These are phyloP conservation scores for Dendropsophus ebraccatus DNA, from an alignment of 2,113 vertebrate genomes.

Conservation along the genomic window DNA sequence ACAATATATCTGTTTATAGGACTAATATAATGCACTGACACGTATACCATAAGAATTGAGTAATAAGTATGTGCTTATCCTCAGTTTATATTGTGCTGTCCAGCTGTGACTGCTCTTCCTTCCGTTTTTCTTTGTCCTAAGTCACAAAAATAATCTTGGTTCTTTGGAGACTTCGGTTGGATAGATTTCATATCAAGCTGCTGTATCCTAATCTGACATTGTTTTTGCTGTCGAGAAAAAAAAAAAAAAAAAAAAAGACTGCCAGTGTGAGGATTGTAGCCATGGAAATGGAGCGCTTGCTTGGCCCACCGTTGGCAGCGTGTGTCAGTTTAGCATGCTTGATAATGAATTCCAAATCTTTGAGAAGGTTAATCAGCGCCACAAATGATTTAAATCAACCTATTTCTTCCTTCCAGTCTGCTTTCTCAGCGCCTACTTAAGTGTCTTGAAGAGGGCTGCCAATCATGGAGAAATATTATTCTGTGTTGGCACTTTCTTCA, in stretches of 20 bases:
- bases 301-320: slow-evolving; percentile 52
- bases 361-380: slow-evolving; percentile 60
- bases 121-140: not conserved
- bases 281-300: slow-evolving; percentile 57
- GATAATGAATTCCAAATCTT: slow-evolving; percentile 61
- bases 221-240: slow-evolving; percentile 51
- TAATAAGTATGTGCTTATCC: no score
- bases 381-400: slow-evolving; percentile 56
- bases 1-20: no score
- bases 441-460: slow-evolving; percentile 42
- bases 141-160: slow-evolving; percentile 1
- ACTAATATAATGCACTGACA: no score
- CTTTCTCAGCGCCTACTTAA: slow-evolving; percentile 22
- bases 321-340: slow-evolving; percentile 58
- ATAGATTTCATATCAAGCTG: slow-evolving; percentile 51
- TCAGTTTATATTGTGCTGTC: not conserved
- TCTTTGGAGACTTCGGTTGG: slow-evolving; percentile 5
- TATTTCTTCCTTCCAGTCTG: slow-evolving; percentile 57
- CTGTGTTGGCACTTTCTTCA: slow-evolving; percentile 30
- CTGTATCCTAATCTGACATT: slow-evolving; percentile 47
- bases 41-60: no score
- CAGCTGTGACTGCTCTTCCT: not conserved
- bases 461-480: slow-evolving; percentile 48
- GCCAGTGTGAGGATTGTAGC: slow-evolving; percentile 42
- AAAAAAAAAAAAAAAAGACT: slow-evolving; percentile 19